Evolutionary conservation across 2,113 vertebrate genomes (phyloP).

Genomic region (Mustela nigripes): DNA sequence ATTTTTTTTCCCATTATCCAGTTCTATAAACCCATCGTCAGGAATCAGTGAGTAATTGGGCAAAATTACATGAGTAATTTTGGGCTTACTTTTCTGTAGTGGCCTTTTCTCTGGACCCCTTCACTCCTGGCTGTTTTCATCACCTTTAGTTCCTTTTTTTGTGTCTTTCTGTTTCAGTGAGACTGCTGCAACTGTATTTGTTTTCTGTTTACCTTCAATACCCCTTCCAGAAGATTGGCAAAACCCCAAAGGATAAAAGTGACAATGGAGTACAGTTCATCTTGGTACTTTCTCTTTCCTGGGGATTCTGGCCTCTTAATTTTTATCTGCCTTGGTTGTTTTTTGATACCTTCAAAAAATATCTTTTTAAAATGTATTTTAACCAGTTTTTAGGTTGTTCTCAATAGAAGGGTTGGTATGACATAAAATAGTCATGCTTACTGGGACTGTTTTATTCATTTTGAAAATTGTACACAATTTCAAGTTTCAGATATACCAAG

Average conservation of each 20-base stretch:
- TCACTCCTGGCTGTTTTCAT: neutral
- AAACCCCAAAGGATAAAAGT: neutral
- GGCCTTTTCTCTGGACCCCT: neutral
- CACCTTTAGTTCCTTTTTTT: neutral
- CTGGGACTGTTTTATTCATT: neutral
- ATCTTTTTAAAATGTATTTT: slow-evolving; percentile 3
- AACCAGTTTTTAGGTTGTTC: neutral
- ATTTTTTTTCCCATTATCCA: neutral
- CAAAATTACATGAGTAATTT: neutral
- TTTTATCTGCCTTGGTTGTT: neutral
- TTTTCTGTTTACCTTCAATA: neutral
- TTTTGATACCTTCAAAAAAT: neutral
- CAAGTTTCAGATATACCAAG: neutral
- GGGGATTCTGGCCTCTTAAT: neutral
- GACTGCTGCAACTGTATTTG: neutral
- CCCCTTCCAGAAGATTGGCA: neutral
- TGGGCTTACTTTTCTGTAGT: neutral
- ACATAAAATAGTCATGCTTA: neutral
- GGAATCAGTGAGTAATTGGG: neutral
- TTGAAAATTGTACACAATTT: neutral
- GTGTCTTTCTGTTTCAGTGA: neutral
- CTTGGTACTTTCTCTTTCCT: neutral
- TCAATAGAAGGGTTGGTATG: neutral
- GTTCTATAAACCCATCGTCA: neutral
- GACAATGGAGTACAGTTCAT: neutral